Evolutionary conservation across 2,797 vertebrate genomes (phyloP).

Genomic region (Yasuhikotakia modesta): DNA sequence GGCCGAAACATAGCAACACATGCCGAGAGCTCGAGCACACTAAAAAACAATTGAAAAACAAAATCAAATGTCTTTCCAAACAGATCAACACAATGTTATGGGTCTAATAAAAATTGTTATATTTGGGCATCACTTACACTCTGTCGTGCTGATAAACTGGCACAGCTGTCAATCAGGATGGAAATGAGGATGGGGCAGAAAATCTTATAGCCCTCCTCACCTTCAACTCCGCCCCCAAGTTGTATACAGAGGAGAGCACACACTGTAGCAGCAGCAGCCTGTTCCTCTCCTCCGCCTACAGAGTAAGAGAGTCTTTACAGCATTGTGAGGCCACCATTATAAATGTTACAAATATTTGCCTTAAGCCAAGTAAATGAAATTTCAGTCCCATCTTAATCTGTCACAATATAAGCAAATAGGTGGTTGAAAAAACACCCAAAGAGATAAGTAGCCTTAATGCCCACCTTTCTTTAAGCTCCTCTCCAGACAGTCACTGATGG

Average conservation of each 20-base stretch:
- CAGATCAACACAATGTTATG: not conserved
- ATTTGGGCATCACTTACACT: slow-evolving; percentile 80
- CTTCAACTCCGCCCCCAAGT: slow-evolving; percentile 85
- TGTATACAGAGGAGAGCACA: slow-evolving; percentile 89
- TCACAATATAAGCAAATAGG: not conserved
- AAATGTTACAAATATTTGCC: not conserved
- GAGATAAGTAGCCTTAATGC: not conserved
- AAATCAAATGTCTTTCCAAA: not conserved
- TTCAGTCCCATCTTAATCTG: not conserved
- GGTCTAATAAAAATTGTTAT: not conserved
- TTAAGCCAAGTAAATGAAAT: not conserved
- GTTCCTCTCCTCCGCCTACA: slow-evolving; percentile 89
- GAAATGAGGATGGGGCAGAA: slow-evolving; percentile 82
- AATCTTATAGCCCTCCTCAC: slow-evolving; percentile 85
- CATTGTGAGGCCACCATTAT: not conserved
- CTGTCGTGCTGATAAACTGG: slow-evolving; percentile 83
- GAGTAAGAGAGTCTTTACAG: not conserved
- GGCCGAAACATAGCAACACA: slow-evolving; percentile 92
- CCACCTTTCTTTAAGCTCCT: slow-evolving; percentile 83
- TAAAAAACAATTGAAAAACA: slow-evolving; percentile 54
- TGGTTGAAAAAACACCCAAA: no score
- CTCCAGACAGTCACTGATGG: slow-evolving; percentile 86
- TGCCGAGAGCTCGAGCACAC: slow-evolving; percentile 89
- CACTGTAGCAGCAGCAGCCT: slow-evolving; percentile 83
- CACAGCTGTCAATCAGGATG: slow-evolving; percentile 81